Evolutionary conservation across 2,113 vertebrate genomes (phyloP).

Genomic region (Hippocampus zosterae): DNA sequence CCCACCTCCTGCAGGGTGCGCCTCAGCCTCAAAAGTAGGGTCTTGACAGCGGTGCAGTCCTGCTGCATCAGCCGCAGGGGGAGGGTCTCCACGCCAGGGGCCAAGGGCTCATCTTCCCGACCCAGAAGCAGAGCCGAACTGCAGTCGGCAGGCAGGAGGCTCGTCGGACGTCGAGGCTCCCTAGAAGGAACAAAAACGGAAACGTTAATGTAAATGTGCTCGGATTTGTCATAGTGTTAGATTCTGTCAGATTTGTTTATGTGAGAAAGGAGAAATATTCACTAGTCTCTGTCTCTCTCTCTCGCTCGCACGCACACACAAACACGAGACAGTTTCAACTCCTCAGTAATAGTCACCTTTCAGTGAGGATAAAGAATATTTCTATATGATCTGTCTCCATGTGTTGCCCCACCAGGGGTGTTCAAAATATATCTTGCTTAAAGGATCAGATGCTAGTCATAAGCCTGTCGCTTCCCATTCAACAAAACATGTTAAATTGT

Average conservation of each 20-base stretch:
- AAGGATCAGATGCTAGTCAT: too few relatives aligned
- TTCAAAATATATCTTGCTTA: too few relatives aligned
- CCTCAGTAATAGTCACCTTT: too few relatives aligned
- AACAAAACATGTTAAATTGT: too few relatives aligned
- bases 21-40: slow-evolving; percentile 87
- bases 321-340: too few relatives aligned
- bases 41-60: slow-evolving; percentile 94
- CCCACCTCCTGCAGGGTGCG: slow-evolving; percentile 92
- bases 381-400: not conserved
- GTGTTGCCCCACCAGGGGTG: too few relatives aligned
- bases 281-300: not conserved
- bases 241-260: too few relatives aligned
- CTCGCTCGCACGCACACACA: too few relatives aligned
- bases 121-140: slow-evolving; percentile 60
- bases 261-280: not conserved
- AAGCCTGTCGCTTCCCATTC: too few relatives aligned
- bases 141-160: slow-evolving; percentile 73
- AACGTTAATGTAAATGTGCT: not conserved
- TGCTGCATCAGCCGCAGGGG: slow-evolving; percentile 92
- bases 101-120: slow-evolving; percentile 77
- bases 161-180: slow-evolving; percentile 62
- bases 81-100: slow-evolving; percentile 80
- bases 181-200: slow-evolving; percentile 33
- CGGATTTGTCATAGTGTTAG: not conserved
- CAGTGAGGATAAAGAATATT: too few relatives aligned